Conservation (phyloP, 2,888 invertebrate species). For the Sarcophaga variegata region DNA sequence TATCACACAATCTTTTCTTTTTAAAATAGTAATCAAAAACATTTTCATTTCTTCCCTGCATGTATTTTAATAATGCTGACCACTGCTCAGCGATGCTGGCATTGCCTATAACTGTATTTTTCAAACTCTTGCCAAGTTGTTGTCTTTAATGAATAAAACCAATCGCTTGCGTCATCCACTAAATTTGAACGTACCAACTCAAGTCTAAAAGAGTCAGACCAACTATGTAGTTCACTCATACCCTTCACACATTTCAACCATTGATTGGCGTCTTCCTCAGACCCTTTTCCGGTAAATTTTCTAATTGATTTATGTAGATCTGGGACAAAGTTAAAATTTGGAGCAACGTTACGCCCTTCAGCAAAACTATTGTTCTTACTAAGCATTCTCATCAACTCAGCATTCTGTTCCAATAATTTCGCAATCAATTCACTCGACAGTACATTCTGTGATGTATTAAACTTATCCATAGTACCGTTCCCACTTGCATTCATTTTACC, state of each 20-base stretch:
- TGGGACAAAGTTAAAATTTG: slow-evolving; percentile 21
- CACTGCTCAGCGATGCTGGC: too few species aligned
- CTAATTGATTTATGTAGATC: slow-evolving; percentile 20
- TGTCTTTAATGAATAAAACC: slow-evolving; percentile 19
- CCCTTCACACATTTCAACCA: slow-evolving; percentile 2
- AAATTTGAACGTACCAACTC: slow-evolving; percentile 9
- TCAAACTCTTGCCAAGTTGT: background rate
- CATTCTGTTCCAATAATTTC: slow-evolving; percentile 3
- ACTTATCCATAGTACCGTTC: too few species aligned
- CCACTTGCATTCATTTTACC: too few species aligned
- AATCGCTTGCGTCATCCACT: background rate
- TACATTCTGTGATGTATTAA: too few species aligned
- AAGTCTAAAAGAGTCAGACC: too few species aligned
- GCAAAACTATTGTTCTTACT: background rate
- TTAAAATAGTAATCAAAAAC: slow-evolving; percentile 26
- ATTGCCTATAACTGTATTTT: background rate
- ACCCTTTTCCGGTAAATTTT: background rate
- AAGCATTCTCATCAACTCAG: background rate
- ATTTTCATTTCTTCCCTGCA: background rate
- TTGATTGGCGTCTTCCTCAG: slow-evolving; percentile 1
- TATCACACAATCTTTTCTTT: slow-evolving; percentile 7
- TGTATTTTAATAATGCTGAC: too few species aligned
- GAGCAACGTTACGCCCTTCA: background rate
- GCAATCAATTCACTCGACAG: background rate
- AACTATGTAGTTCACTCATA: background rate